phyloP scores from a whole-genome alignment of 92 coral and sea anemone genomes.

The Blastomussa wellsi region DNA sequence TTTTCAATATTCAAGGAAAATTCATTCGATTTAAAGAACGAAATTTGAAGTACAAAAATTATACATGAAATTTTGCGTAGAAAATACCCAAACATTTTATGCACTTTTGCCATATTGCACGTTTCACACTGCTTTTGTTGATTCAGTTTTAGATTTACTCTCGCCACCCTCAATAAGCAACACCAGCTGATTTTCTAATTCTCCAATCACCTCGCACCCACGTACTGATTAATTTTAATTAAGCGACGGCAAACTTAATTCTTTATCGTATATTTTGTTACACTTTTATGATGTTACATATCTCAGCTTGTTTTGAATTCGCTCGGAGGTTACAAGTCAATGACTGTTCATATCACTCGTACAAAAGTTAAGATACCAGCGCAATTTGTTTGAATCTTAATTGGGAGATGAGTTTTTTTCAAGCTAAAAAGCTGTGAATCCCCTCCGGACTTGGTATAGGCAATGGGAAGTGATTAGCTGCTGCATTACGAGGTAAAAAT shows the following conservation, averaged over 20 bases:
- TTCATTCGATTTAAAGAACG: background rate
- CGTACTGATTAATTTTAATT: background rate
- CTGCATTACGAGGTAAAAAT: background rate
- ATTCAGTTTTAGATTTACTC: background rate
- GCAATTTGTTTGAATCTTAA: background rate
- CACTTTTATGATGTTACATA: background rate
- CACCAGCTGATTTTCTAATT: slow-evolving; percentile 4
- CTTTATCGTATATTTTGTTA: background rate
- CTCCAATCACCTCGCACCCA: background rate
- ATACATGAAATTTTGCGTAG: background rate
- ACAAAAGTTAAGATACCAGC: background rate
- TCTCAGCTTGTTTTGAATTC: slow-evolving; percentile 11
- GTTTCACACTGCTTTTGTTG: background rate
- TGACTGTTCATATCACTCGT: background rate
- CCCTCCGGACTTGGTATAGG: background rate
- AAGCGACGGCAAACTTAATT: background rate
- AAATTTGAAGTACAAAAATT: background rate
- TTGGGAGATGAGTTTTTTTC: background rate
- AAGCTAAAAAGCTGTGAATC: background rate
- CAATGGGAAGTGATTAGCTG: background rate
- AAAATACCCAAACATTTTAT: background rate
- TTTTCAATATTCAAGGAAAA: background rate
- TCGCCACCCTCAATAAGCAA: background rate
- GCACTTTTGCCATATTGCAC: background rate
- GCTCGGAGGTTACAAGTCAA: background rate